Percentiles rank a stretch among this genome's conserved stretches.
Evolutionary conservation across 2,113 vertebrate genomes (phyloP).

Genomic region (Seriola rivoliana): DNA sequence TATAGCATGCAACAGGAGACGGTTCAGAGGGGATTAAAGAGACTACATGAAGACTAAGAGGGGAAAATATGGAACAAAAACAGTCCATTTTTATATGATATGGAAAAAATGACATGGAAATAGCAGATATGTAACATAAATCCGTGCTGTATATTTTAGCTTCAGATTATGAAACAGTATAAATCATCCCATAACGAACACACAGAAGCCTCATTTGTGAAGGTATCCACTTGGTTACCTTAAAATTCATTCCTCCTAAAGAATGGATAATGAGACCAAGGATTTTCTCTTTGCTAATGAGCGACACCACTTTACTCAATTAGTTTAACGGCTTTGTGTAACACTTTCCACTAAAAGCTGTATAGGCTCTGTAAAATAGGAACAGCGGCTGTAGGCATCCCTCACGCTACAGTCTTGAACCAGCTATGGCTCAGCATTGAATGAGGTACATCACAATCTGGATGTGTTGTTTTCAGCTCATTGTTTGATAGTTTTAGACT

Average conservation of each 20-base stretch:
- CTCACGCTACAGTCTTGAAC: neutral
- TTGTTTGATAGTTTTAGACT: neutral
- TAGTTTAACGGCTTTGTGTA: constrained; percentile 18
- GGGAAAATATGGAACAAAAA: neutral
- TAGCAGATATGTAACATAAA: constrained; percentile 11
- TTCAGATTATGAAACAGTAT: neutral
- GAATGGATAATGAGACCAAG: constrained; percentile 16
- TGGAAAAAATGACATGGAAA: neutral
- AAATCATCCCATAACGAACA: neutral
- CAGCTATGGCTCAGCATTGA: neutral
- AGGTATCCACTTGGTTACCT: constrained; percentile 27
- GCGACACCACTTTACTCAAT: constrained; percentile 36
- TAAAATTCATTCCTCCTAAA: constrained; percentile 31
- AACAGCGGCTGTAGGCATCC: constrained; percentile 2
- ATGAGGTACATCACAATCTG: neutral
- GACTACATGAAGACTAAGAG: constrained; percentile 27
- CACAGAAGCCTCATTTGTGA: constrained; percentile 1
- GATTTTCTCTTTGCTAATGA: constrained; percentile 41
- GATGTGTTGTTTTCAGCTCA: neutral
- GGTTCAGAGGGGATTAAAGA: constrained; percentile 54
- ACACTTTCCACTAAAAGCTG: constrained; percentile 30
- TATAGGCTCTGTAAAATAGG: constrained; percentile 2
- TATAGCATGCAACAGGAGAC: constrained; percentile 38
- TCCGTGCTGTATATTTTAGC: neutral
- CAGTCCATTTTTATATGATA: constrained; percentile 4